Conservation (phyloP, 2,113 vertebrate genomes). For the Petrocephalus microphthalmus region DNA sequence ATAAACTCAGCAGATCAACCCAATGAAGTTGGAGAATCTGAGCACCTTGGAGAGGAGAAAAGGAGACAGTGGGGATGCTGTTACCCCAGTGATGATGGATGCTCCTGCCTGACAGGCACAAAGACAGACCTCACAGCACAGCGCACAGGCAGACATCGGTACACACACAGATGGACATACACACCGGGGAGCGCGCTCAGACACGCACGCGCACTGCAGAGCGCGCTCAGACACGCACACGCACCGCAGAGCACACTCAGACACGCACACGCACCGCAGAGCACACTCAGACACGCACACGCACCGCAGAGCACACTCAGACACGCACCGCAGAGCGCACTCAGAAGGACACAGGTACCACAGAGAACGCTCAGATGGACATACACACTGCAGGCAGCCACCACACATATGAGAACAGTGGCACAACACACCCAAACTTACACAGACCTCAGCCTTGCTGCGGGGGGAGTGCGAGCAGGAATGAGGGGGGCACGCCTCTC, state of each 20-base stretch:
- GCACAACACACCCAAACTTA: background rate
- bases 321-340: background rate
- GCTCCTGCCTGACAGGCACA: background rate
- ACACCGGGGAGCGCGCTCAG: background rate
- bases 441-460: background rate
- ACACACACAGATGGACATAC: background rate
- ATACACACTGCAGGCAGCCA: background rate
- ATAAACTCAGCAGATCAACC: background rate
- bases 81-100: background rate
- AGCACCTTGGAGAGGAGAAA: background rate
- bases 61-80: background rate
- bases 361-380: background rate
- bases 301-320: background rate
- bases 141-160: background rate
- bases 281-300: background rate
- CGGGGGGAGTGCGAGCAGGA: conserved; percentile 17
- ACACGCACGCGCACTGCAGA: background rate
- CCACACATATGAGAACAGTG: conserved; percentile 17
- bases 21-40: background rate
- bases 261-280: background rate
- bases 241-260: background rate
- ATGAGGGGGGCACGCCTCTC: conserved; percentile 26
- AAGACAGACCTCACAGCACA: background rate
- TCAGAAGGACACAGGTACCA: background rate
- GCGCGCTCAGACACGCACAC: background rate